Base-by-base conservation (phyloP, 92 coral and sea anemone genomes). In the Parazoanthus swiftii region DNA sequence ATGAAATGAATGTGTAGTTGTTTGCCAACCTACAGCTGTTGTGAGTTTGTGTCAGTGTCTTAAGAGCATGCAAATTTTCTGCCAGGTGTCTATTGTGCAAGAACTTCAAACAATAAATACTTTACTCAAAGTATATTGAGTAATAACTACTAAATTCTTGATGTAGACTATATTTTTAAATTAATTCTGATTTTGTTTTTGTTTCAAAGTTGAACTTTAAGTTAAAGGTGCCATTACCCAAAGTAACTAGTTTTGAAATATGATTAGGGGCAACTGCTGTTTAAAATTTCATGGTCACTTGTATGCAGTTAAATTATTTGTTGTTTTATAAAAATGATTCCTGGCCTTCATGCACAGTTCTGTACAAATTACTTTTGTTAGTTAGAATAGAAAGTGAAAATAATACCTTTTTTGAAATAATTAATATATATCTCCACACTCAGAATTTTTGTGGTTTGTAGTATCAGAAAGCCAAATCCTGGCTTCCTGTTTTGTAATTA, bases 11-110 rank as follows among this genome's bases (percentile, higher is more conserved):
- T 74, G 29, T 84, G 78, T 33, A 38, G 66, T 84, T 70, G 79
- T 84, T 70, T 71, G 20, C 79, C 14, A 15, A 25, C 43, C 66
- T 51, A 71, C 86, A 82, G 86, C 78, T 84, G 79, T 46, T 84
- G 63, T 71, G 46, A 66, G 39, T 50, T 46, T 58, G 16, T 44
- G 14, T 26, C 86, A 13, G 14, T 83, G 44, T 46, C 79, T 84
- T 68, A 66, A 84, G 77, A 42, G 79, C 65, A 46, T 71, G 48
- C 74, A 84, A 84, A 84, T 84, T 71, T 71, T 84, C 43, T 20
- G 13, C 79, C 87, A 84, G 87, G 87, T 84, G 87, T 84, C 74
- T 46, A 84, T 70, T 84, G 79, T 84, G 37, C 33, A 25, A 84
- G 66, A 84, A 44, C 39, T 46, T 44, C 21, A 67, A 82, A 67